Evolutionary conservation across 2,888 invertebrate species (phyloP), one percentile per base, ranked within the genome.

Genomic region (Steinernema scapterisci): DNA sequence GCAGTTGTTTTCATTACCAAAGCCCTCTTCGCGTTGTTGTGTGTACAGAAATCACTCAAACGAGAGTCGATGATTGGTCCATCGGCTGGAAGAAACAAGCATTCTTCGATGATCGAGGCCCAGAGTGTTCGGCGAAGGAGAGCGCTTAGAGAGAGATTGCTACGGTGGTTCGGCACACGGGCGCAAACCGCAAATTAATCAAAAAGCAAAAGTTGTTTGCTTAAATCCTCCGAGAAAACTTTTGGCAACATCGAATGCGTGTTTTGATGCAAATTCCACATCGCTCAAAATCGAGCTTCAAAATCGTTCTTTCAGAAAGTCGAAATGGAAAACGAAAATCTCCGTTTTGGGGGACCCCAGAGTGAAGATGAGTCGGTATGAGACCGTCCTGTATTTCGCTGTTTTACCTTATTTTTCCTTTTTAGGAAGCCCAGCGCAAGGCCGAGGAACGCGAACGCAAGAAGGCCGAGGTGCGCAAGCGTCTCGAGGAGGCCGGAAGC

Each of bases 381-480:
- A 25, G 9, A 21, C 23, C 23, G 3, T 1, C 63, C 5, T 38
- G 3, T 38, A 38, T 63, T 5, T 63, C 13, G 27, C 63, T 7
- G 31, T 16, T 25, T 31, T 7, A 3, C 7, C 27, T 9, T 7
- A 72, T 72, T 23, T n/a, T 72, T 44, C 25, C n/a, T 6, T 27
- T 84, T 73, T 73, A 85, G 85, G 86, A 86, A 75, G 86, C 85
- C 54, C 75, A 82, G 75, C 95, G 93, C 92, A 96, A 95, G 91
- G 95, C 94, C 92, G 93, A 93, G 90, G 95, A 96, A 90, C 95
- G 95, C 90, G 96, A 97, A 91, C 93, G 94, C 92, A 95, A 96
- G 92, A 94, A 96, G 91, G 96, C 96, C 89, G 96, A 97, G 91
- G 96, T 97, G 90, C 93, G 96, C 90, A 94, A 94, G 91, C 95